Base-by-base conservation (phyloP, 2,888 invertebrate species). In the Copidosoma aretas region DNA sequence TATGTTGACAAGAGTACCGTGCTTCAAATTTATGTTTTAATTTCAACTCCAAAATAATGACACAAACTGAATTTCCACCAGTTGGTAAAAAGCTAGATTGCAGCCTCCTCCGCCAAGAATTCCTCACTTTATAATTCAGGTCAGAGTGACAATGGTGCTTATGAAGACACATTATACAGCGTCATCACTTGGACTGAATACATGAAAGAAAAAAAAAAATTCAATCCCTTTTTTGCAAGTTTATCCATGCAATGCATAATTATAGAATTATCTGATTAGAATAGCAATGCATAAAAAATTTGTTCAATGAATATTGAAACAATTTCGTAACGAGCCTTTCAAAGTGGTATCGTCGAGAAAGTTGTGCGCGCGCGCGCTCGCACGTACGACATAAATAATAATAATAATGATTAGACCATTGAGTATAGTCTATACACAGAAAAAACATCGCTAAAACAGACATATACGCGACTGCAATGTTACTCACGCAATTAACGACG, bases 361-460 rank as follows among this genome's bases (percentile, higher is more conserved):
- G 61, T 41, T 49, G 43, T 3, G n/a, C n/a, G n/a, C n/a, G 53
- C 32, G 17, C 43, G 17, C 12, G 43, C 53, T 25, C 25, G 25
- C 10, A 41, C 39, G 43, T 41, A n/a, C 49, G 52, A 60, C 51
- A 60, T 64, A 60, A 68, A 68, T 68, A 62, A 56, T 46, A 68
- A 68, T 68, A 62, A 56, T 46, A 59, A 63, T 63, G 59, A 66
- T 65, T 22, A 39, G 43, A 22, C 52, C 58, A 54, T 70, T 54
- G 62, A 51, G 58, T 22, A n/a, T n/a, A 17, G 53, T 54, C 24
- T 53, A 19, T 8, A 8, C 32, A 32, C 22, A 14, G 39, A 10
- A 24, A 51, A 62, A 32, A 62, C 53, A 17, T 39, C 49, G 21
- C 41, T 41, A 49, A 14, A 51, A 60, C 52, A 68, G 60, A 64